Evolutionary conservation across 1,140 invertebrate genomes (phyloP), one percentile per base, ranked within the genome.

Genomic region (Scylla paramamosain): DNA sequence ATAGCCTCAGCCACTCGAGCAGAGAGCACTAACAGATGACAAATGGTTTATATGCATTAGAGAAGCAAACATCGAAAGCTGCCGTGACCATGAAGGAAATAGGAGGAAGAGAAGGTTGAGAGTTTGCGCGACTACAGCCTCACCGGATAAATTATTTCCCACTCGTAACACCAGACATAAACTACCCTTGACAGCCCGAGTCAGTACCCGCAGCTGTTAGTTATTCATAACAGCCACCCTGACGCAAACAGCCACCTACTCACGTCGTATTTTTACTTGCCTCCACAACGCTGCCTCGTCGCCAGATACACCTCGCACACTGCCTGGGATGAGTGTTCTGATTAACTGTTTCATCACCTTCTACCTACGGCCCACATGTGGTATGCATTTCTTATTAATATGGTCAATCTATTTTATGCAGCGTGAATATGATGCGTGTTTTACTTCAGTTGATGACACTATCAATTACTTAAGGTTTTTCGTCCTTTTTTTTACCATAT

Each of bases 161-260:
- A 7, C 86, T 88, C 86, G 31, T 88, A 88, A 88, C 86, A 46
- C 86, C 32, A 88, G 86, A 88, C 86, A 88, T 88, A 88, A 88
- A 88, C 86, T 46, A 32, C 86, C 86, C 86, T 20, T 88, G 86
- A 88, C 86, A 88, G 29, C 86, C 45, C 31, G 32, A 39, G 32
- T 39, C 32, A 88, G 86, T 88, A 12, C 28, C 83, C 31, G 86
- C 31, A 32, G 32, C 86, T 88, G 86, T 88, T 88, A n/a, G 86
- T 39, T 88, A 88, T 88, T 32, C 86, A 88, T 88, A 32, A 88
- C 86, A 88, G 86, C 86, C 31, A n/a, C 31, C 86, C 29, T 88
- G 86, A 46, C 31, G 86, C 86, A 88, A 28, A 88, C 31, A 88
- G 14, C 28, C 16, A 46, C 10, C 67, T 77, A 77, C 67, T 77